Conservation (phyloP, 2,797 vertebrate species). For the Epinephelus awoara region DNA sequence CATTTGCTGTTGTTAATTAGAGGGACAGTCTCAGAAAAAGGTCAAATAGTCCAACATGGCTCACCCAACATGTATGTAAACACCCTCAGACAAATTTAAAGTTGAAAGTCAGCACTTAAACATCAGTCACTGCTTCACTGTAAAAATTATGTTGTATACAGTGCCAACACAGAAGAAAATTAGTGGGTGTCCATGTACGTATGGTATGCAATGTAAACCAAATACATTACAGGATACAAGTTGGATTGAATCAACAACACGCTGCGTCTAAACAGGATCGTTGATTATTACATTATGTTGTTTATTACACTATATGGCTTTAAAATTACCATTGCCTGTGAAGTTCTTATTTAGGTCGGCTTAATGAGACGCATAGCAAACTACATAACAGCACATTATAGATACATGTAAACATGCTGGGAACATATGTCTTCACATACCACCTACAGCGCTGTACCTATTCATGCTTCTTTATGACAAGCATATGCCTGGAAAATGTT, state of each 20-base stretch:
- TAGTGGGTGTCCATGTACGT: not conserved
- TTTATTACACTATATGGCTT: not conserved
- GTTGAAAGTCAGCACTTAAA: not conserved
- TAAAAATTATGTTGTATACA: not conserved
- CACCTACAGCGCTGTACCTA: not conserved
- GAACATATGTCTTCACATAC: constrained; percentile 7
- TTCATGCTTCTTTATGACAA: constrained; percentile 24
- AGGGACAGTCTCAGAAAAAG: not conserved
- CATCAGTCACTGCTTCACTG: not conserved
- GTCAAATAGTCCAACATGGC: not conserved
- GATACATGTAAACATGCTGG: not conserved
- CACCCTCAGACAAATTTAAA: not conserved
- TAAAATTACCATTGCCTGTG: not conserved
- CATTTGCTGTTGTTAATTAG: not conserved
- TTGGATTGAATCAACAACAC: not conserved
- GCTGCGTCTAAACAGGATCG: not conserved
- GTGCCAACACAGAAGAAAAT: not conserved
- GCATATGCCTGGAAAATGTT: constrained; percentile 14
- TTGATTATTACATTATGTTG: not conserved
- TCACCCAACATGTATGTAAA: not conserved
- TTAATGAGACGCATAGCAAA: constrained; percentile 10
- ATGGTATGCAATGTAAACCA: not conserved
- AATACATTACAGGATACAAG: too few relatives aligned
- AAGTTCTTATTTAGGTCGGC: not conserved
- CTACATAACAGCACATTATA: constrained; percentile 21